phyloP scores from a whole-genome alignment of 2,113 vertebrate species.

The Mola mola region DNA sequence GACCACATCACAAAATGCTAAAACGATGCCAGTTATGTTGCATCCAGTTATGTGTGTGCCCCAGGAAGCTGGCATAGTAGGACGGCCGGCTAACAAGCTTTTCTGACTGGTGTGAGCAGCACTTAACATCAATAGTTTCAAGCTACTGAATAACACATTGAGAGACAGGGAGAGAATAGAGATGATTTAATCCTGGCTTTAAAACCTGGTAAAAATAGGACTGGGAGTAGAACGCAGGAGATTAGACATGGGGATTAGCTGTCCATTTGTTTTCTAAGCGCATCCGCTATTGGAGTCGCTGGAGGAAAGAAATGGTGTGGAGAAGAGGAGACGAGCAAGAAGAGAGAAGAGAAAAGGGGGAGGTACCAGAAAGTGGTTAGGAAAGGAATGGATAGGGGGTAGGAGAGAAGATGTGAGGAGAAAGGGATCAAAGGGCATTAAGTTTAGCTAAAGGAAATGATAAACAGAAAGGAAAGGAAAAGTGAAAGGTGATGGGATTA shows the following conservation, averaged over 20 bases:
- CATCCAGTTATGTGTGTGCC: neutral
- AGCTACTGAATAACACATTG: conserved; percentile 11
- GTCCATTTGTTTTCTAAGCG: conserved; percentile 54
- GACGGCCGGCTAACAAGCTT: neutral
- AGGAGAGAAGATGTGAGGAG: neutral
- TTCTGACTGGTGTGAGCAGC: conserved; percentile 30
- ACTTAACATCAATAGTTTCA: conserved; percentile 25
- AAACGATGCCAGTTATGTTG: conserved; percentile 13
- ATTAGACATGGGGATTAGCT: conserved; percentile 72
- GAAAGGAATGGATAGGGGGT: neutral
- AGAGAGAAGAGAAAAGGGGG: neutral
- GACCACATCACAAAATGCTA: conserved; percentile 6
- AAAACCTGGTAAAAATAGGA: conserved; percentile 74
- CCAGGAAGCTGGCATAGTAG: conserved; percentile 3
- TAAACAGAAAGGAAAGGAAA: too few relatives aligned
- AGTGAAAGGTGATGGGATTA: too few relatives aligned
- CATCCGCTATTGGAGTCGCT: conserved; percentile 28
- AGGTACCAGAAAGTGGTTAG: neutral
- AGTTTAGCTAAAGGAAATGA: too few relatives aligned
- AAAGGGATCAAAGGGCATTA: too few relatives aligned
- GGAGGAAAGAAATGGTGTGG: neutral
- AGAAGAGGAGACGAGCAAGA: neutral
- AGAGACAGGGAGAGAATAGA: conserved; percentile 7
- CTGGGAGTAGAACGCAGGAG: conserved; percentile 51
- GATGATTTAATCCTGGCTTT: conserved; percentile 64